phyloP scores from a whole-genome alignment of 2,113 vertebrate genomes.

The Trinectes maculatus region DNA sequence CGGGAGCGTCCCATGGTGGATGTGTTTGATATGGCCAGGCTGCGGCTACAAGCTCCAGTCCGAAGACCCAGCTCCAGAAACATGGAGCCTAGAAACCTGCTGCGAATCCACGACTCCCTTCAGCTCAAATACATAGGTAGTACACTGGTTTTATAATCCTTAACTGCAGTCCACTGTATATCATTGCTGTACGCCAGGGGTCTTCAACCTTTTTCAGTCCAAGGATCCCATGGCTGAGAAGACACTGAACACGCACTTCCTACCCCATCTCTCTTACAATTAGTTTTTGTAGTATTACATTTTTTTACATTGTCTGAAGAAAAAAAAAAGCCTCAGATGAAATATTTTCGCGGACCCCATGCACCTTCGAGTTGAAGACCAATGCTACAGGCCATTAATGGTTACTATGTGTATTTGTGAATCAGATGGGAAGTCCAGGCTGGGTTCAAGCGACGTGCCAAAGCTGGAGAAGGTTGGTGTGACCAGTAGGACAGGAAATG shows the following conservation, averaged over 20 bases:
- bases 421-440: constrained; percentile 83
- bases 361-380: no score
- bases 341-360: no score
- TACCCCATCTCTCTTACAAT: no score
- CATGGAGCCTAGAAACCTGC: constrained; percentile 79
- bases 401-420: constrained; percentile 3
- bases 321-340: no score
- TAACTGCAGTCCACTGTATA: not conserved
- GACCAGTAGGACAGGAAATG: constrained; percentile 83
- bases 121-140: constrained; percentile 86
- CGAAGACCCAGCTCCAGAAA: constrained; percentile 83
- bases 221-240: no score
- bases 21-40: constrained; percentile 91
- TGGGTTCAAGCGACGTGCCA: constrained; percentile 71
- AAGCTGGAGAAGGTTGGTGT: constrained; percentile 70
- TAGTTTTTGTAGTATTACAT: no score
- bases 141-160: fast-evolving
- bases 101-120: constrained; percentile 85
- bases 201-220: no score
- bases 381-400: not conserved
- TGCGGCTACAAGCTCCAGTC: constrained; percentile 85
- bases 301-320: no score
- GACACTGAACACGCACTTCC: no score
- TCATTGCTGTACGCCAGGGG: no score
- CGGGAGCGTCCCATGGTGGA: constrained; percentile 83